Conservation (phyloP, 2,888 invertebrate genomes). For the Sialis fuliginosa region DNA sequence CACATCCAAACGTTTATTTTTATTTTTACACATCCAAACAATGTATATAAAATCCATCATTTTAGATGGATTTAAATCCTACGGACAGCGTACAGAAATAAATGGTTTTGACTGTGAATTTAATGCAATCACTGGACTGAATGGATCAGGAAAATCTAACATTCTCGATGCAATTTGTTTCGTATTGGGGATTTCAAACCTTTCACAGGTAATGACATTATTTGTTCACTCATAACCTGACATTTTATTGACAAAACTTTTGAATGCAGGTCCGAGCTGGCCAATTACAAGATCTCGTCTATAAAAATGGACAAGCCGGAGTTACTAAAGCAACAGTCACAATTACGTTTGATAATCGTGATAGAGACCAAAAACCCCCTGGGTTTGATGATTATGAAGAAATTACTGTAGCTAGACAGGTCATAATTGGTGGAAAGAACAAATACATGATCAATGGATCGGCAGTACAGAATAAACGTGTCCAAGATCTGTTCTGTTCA, state of each 20-base stretch:
- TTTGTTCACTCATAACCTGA: background rate
- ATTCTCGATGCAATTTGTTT: conserved; percentile 97
- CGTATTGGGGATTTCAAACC: conserved; percentile 84
- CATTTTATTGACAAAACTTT: background rate
- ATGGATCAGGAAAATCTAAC: conserved; percentile 96
- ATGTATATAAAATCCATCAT: conserved; percentile 89
- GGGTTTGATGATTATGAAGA: conserved; percentile 85
- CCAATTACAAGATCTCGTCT: conserved; percentile 88
- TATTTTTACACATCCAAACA: conserved; percentile 6
- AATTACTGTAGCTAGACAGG: conserved; percentile 82
- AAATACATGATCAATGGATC: conserved; percentile 90
- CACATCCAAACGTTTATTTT: no score
- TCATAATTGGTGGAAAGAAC: conserved; percentile 73
- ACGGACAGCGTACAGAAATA: conserved; percentile 82
- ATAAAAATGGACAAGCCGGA: conserved; percentile 93
- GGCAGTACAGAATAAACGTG: conserved; percentile 74
- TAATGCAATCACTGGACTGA: conserved; percentile 95
- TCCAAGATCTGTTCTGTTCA: conserved; percentile 89
- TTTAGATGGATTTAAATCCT: conserved; percentile 96
- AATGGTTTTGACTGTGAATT: conserved; percentile 86
- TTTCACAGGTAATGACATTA: conserved; percentile 52
- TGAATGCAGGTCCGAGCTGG: conserved; percentile 65
- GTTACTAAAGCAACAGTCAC: conserved; percentile 91
- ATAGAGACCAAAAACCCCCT: conserved; percentile 63
- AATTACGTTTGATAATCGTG: conserved; percentile 84